Evolutionary conservation across 2,797 vertebrate genomes (phyloP).

Genomic region (Echiichthys vipera): DNA sequence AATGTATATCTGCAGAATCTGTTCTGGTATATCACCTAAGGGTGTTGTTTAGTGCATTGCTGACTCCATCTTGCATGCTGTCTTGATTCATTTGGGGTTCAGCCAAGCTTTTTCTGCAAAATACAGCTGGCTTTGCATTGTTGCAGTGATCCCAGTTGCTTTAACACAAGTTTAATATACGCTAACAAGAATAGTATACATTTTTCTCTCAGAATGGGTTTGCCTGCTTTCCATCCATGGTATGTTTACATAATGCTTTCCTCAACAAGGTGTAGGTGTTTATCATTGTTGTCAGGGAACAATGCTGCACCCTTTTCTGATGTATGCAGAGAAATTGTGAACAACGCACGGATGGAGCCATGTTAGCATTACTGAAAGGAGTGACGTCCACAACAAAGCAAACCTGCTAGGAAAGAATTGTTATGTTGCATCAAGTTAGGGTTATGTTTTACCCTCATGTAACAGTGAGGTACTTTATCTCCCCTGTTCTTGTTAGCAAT

Average conservation of each 20-base stretch:
- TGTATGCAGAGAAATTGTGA: not conserved
- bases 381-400: slow-evolving; percentile 6
- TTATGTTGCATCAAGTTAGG: not conserved
- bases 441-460: not conserved
- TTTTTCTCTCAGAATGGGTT: not conserved
- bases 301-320: not conserved
- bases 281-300: slow-evolving; percentile 14
- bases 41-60: not conserved
- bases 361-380: not conserved
- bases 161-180: not conserved
- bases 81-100: slow-evolving; percentile 4
- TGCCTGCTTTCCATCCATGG: not conserved
- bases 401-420: not conserved
- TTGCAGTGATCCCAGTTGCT: not conserved
- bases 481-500: not conserved
- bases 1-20: not conserved
- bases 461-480: not conserved
- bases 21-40: not conserved
- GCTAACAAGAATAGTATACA: not conserved
- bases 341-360: not conserved
- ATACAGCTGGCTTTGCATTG: not conserved
- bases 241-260: not conserved
- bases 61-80: not conserved
- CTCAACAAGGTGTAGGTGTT: slow-evolving; percentile 5
- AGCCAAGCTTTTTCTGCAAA: not conserved